Evolutionary conservation across 1,140 invertebrate genomes (phyloP).

Genomic region (Ceratitis capitata): DNA sequence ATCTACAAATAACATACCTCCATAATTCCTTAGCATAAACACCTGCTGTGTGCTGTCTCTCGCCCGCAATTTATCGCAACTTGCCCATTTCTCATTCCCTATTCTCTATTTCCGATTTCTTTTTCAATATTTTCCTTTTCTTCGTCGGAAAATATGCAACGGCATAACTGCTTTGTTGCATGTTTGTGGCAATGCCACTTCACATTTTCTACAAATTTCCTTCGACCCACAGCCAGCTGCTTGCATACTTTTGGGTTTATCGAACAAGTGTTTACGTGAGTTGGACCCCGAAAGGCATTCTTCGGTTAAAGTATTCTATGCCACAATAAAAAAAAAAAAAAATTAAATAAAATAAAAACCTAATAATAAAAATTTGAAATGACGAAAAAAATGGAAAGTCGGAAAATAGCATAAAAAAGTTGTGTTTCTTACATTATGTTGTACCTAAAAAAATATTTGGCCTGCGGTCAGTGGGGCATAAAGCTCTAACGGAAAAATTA

Average conservation of each 20-base stretch:
- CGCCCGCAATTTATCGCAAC: too few species aligned
- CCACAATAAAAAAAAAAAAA: background rate
- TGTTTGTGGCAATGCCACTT: background rate
- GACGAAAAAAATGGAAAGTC: background rate
- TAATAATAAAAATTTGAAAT: background rate
- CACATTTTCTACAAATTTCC: background rate
- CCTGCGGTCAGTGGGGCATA: background rate
- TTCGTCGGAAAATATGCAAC: background rate
- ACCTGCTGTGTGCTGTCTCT: background rate
- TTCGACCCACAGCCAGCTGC: background rate
- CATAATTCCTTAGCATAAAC: background rate
- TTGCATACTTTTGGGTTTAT: background rate
- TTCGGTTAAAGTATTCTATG: background rate
- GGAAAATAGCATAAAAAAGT: background rate
- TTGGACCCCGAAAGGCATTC: background rate
- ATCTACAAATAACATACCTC: background rate
- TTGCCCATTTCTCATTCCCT: too few species aligned
- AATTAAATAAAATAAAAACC: background rate
- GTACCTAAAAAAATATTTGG: background rate
- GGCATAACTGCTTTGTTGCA: background rate
- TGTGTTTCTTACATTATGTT: too few species aligned
- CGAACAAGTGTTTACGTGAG: background rate
- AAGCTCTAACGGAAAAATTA: too few species aligned
- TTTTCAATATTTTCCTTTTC: background rate
- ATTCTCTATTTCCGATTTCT: background rate